Conservation (phyloP, 2,888 invertebrate species). For the Catonia carolina region DNA sequence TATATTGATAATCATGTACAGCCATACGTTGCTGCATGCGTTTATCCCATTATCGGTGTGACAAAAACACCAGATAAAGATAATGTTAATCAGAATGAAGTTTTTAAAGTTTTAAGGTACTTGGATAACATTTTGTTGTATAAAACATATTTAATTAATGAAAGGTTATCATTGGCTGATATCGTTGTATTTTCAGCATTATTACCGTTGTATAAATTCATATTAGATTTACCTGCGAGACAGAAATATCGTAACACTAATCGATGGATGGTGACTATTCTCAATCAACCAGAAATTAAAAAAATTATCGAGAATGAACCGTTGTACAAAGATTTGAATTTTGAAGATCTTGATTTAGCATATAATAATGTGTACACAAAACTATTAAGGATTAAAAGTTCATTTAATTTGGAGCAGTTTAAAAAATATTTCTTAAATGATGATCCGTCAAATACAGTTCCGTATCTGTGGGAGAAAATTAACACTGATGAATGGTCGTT, state of each 20-base stretch:
- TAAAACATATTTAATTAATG: slow-evolving; percentile 43
- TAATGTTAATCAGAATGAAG: slow-evolving; percentile 37
- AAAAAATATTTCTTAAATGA: slow-evolving; percentile 55
- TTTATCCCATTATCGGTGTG: slow-evolving; percentile 32
- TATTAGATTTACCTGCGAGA: slow-evolving; percentile 36
- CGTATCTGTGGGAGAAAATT: slow-evolving; percentile 56
- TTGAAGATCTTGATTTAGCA: slow-evolving; percentile 44
- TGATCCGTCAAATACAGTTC: slow-evolving; percentile 50
- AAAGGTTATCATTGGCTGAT: slow-evolving; percentile 44
- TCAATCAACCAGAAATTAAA: slow-evolving; percentile 41
- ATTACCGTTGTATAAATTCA: slow-evolving; percentile 40
- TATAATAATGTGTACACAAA: slow-evolving; percentile 33
- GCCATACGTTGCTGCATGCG: slow-evolving; percentile 39
- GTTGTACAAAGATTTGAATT: slow-evolving; percentile 35
- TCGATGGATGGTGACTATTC: slow-evolving; percentile 44
- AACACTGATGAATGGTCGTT: slow-evolving; percentile 52
- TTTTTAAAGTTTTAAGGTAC: slow-evolving; percentile 35
- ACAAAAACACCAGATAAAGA: slow-evolving; percentile 15
- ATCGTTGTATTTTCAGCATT: slow-evolving; percentile 39
- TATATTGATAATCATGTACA: slow-evolving; percentile 42
- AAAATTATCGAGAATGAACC: slow-evolving; percentile 36
- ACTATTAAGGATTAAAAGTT: slow-evolving; percentile 42
- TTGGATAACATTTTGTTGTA: slow-evolving; percentile 39
- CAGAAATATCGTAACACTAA: slow-evolving; percentile 40
- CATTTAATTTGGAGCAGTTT: slow-evolving; percentile 53